Base-by-base conservation (phyloP, 2,797 vertebrate species). In the Pampus argenteus region DNA sequence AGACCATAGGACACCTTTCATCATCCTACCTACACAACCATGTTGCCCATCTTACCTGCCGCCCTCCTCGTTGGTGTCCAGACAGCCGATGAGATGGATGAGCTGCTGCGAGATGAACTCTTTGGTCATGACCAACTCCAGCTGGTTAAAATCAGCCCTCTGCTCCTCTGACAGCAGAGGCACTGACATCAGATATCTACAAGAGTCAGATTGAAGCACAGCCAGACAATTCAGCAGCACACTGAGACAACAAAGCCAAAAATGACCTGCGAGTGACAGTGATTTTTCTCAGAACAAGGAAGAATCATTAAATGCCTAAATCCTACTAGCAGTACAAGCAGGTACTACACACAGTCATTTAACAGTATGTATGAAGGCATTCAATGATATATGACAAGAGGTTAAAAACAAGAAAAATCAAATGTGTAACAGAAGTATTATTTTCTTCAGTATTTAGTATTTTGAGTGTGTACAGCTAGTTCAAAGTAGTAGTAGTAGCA, bases 71-170 rank as follows among this genome's bases (percentile, higher is more conserved):
- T 69, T 92, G 56, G 95, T 96, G 89, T 99, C 98, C 90, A 98
- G 93, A 85, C 95, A 98, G 56, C 93, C 93, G 3, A 97, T 94
- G 58, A 97, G 94, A 77, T 94, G 89, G 89, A 98, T 95, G 87
- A 99, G 91, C 84, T 99, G 97, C 55, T 97, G 96, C 29, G 96
- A 95, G 91, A 98, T 95, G 79, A 98, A 99, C 89, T 98, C 96
- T 84, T 96, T 97, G 63, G 96, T 98, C 96, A 99, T 97, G 89
- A 97, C 93, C 40, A 95, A 92, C 91, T 95, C 98, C 91, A 98
- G 91, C 87, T 94, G 95, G 69, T 85, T 82, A 62, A 98, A 95
- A 86, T 99, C 95, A 36, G 95, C 93, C 88, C 85, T 96, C 89
- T 96, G 90, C 73, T 97, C 96, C 75, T 97, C 95, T 14, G 72